phyloP scores from a whole-genome alignment of 1,140 invertebrate species.

The Microplitis demolitor region DNA sequence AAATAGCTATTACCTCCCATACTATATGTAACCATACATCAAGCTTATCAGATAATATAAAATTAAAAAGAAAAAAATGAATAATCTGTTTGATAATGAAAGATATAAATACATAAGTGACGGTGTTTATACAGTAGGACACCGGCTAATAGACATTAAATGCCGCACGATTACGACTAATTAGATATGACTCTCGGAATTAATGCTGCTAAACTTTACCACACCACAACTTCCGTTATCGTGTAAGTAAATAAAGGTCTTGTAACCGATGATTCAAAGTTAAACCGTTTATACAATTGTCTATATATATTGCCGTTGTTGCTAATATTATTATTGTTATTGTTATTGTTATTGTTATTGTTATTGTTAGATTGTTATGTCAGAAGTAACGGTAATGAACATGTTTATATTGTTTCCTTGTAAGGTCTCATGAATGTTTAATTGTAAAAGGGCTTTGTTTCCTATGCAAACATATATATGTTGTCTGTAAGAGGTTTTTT shows the following conservation, averaged over 20 bases:
- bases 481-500: not conserved
- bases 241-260: not conserved
- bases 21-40: no score
- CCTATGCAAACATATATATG: not conserved
- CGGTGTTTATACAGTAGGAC: not conserved
- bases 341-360: not conserved
- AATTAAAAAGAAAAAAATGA: no score
- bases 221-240: not conserved
- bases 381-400: slow-evolving; percentile 1
- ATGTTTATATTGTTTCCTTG: slow-evolving; percentile 3
- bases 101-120: not conserved
- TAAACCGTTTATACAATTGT: not conserved
- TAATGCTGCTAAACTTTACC: not conserved
- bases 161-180: not conserved
- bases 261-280: not conserved
- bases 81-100: no score
- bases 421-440: slow-evolving; percentile 3
- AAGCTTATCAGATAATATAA: no score
- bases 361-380: not conserved
- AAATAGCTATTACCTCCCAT: no score
- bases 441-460: slow-evolving; percentile 4
- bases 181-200: not conserved
- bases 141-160: no score
- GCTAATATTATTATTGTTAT: not conserved
- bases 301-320: not conserved